Evolutionary conservation across 1,140 invertebrate genomes (phyloP), one percentile per base, ranked within the genome.

Genomic region (Macrocentrus cingulum): DNA sequence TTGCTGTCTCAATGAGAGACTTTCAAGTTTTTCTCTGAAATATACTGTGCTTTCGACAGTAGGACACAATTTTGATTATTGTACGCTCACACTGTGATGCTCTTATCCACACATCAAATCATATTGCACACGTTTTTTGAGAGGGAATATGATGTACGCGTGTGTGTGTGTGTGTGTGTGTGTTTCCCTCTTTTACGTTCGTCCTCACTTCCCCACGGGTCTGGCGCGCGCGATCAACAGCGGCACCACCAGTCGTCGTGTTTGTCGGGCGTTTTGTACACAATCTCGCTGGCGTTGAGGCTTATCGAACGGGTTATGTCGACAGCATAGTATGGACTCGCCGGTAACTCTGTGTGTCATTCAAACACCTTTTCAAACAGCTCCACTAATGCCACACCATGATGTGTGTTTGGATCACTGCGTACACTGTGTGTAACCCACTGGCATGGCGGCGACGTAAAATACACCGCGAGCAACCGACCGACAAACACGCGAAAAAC

Each of bases 371-470:
- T 20, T 46, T 68, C 76, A 74, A 60, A 68, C 67, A 65, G 67
- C 71, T 65, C 66, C 66, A 75, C 74, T 73, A 77, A 70, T 80
- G 80, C 80, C 80, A 81, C 80, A 81, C 81, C 79, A 81, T 80
- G 74, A 79, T 77, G 72, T n/a, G n/a, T n/a, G n/a, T 79, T 75
- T 72, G 70, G 68, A 69, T 71, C 69, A 74, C 74, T 74, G n/a
- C n/a, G n/a, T n/a, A 72, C 72, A 72, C 76, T 76, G n/a, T n/a
- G n/a, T n/a, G n/a, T n/a, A n/a, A 79, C 79, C 78, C 79, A 80
- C 77, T 79, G 70, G 80, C 80, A 81, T 81, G 79, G 79, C 79
- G 80, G 68, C 70, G 74, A 70, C 72, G 41, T n/a, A n/a, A n/a
- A n/a, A n/a, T n/a, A n/a, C 64, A 71, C 68, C 72, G 36, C 44